Conservation (phyloP, 2,113 vertebrate genomes). For the Pomatostomus ruficeps region DNA sequence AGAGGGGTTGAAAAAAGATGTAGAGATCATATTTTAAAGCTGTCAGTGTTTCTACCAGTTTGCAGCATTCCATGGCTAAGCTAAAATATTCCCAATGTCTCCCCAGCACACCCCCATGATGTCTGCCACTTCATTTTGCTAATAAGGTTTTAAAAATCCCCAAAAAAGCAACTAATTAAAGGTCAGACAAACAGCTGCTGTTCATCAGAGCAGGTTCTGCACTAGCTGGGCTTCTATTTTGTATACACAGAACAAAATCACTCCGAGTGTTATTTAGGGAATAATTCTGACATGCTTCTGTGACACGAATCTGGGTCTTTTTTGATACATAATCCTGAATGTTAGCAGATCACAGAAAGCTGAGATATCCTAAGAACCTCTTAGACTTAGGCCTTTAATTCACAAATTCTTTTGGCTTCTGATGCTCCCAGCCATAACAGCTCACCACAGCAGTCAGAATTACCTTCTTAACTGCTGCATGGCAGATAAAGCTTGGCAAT, state of each 20-base stretch:
- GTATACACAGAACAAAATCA: not conserved
- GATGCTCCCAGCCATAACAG: not conserved
- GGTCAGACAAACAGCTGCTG: not conserved
- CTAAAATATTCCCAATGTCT: not conserved
- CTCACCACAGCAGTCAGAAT: slow-evolving; percentile 5
- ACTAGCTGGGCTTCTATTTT: not conserved
- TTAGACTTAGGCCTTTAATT: slow-evolving; percentile 6
- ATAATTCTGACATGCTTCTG: not conserved
- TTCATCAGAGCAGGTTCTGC: not conserved
- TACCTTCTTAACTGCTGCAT: slow-evolving; percentile 12
- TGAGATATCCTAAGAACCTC: not conserved
- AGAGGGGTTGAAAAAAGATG: not conserved
- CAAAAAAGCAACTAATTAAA: not conserved
- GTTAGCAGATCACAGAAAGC: slow-evolving; percentile 4
- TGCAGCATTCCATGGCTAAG: not conserved
- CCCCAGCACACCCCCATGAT: not conserved
- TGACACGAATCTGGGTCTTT: not conserved
- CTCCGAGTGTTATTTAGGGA: not conserved
- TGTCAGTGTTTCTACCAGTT: not conserved
- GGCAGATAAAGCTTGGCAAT: slow-evolving; percentile 19
- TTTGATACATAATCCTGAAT: not conserved
- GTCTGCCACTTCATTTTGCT: not conserved
- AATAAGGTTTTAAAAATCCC: not conserved
- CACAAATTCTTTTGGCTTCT: not conserved
- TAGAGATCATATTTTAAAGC: not conserved